Base-by-base conservation (phyloP, 2,113 vertebrate genomes). In the Pleuronectes platessa region DNA sequence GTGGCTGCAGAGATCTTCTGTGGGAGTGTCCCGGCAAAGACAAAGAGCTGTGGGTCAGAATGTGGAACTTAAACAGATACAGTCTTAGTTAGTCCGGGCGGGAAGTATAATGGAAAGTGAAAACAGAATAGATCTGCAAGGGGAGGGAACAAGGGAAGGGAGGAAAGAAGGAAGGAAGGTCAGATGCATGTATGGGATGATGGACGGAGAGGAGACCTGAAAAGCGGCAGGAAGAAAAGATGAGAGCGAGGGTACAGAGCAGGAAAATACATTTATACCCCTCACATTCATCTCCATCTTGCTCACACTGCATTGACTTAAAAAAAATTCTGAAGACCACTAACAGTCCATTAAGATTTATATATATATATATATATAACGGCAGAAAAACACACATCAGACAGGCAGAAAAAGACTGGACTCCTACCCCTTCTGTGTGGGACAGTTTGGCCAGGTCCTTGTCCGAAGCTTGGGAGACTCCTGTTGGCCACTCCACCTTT, bases 391-490 rank as follows among this genome's bases (percentile, higher is more conserved):
- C 12, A 37, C 26, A 26, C 26, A 26, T 20, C 0, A 56, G 17
- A 21, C 54, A 14, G 5, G 21, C 20, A 24, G 21, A 2, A 59
- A 59, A 53, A 23, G 20, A 62, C 27, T 54, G 66, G 59, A 70
- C 27, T 74, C 81, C 82, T 95, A 99, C 98, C 97, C 96, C 96
- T 56, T 96, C 95, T 71, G 95, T 92, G 90, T 96, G 88, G 90
- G 97, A 97, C 83, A 95, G 95, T 77, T 95, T 96, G 82, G 94
- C 96, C 84, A 98, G 94, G 79, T 97, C 96, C 81, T 98, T 96
- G 47, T 96, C 96, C 59, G 96, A 97, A 68, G 95, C 94, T 74
- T 94, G 93, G 56, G 93, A 91, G 0, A 96, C 96, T 64, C 93
- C 90, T 21, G 88, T 37, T 2, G 88, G 90, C 90, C 92, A 92